These are phyloP conservation scores for Agriopis aurantiaria DNA, from an alignment of 2,888 invertebrate genomes.

Conservation along the genomic window DNA sequence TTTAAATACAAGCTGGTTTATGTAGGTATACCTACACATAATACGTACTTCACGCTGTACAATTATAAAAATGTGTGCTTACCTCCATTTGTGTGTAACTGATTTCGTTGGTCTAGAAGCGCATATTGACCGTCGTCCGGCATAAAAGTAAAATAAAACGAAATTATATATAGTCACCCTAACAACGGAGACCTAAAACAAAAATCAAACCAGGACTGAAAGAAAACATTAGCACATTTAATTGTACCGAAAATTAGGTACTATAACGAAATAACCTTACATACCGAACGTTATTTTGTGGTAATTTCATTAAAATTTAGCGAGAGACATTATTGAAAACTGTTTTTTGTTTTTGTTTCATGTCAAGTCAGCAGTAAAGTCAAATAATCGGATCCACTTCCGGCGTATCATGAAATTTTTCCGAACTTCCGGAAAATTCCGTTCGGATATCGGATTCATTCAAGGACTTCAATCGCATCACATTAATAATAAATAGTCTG, in stretches of 20 bases:
- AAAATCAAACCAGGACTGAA: slow-evolving; percentile 60
- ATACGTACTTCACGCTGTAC: too few species aligned
- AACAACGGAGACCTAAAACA: slow-evolving; percentile 66
- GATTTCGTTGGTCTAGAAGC: slow-evolving; percentile 55
- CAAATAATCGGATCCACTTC: slow-evolving; percentile 56
- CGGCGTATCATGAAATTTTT: slow-evolving; percentile 45
- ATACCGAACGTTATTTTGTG: slow-evolving; percentile 67
- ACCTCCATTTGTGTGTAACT: slow-evolving; percentile 72
- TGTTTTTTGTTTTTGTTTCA: slow-evolving; percentile 82
- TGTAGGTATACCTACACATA: not conserved
- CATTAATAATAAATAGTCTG: slow-evolving; percentile 2
- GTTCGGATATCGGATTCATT: not conserved
- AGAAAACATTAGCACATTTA: slow-evolving; percentile 31
- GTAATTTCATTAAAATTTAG: slow-evolving; percentile 80
- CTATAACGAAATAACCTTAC: slow-evolving; percentile 22
- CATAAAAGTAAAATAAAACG: slow-evolving; percentile 57
- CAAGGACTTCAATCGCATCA: not conserved
- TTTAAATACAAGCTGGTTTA: slow-evolving; percentile 1
- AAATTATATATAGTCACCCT: slow-evolving; percentile 56
- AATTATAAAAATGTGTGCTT: slow-evolving; percentile 32
- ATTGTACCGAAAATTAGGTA: slow-evolving; percentile 18
- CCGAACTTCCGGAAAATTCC: slow-evolving; percentile 44
- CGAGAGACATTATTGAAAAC: slow-evolving; percentile 74
- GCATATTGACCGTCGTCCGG: slow-evolving; percentile 60
- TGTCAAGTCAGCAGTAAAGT: slow-evolving; percentile 67